Evolutionary conservation across 2,888 invertebrate genomes (phyloP), one percentile per base, ranked within the genome.

Genomic region (Parnassius mnemosyne): DNA sequence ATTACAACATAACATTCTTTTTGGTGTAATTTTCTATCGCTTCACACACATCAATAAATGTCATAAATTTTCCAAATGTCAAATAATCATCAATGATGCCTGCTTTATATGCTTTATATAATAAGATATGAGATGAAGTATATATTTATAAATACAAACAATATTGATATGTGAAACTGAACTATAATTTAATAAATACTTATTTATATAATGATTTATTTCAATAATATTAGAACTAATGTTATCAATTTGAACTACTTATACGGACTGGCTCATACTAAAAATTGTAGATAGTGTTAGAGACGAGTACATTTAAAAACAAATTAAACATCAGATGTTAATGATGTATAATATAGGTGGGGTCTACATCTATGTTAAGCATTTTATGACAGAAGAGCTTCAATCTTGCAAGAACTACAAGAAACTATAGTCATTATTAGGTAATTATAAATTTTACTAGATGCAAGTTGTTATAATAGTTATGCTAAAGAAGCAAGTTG

Each of bases 331-430:
- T 41, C 51, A 56, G 53, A 34, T 43, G 13, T 43, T 51, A 53
- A 63, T 54, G 47, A 52, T 55, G 60, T 10, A 52, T 56, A 69
- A 72, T 65, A 71, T 73, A 78, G 74, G 74, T 72, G 76, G 73
- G 69, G 66, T 67, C 53, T 74, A 76, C 67, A 76, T 63, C 68
- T 74, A 69, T 70, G 73, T 71, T 72, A 78, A 80, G 75, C 75
- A 68, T 76, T 16, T 71, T 70, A 77, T 79, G 80, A 80, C 73
- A 84, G 80, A 79, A 75, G 69, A 78, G 81, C 73, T 81, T 84
- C 81, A 75, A 77, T 73, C 81, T 85, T 81, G 83, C 77, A 63
- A 61, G 25, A 12, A 54, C 43, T 60, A 50, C 52, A 13, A 63
- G 34, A 53, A 47, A 64, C 54, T 53, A 56, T 50, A 41, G 46